phyloP scores from a whole-genome alignment of 1,140 invertebrate species.

The Conus ventricosus region DNA sequence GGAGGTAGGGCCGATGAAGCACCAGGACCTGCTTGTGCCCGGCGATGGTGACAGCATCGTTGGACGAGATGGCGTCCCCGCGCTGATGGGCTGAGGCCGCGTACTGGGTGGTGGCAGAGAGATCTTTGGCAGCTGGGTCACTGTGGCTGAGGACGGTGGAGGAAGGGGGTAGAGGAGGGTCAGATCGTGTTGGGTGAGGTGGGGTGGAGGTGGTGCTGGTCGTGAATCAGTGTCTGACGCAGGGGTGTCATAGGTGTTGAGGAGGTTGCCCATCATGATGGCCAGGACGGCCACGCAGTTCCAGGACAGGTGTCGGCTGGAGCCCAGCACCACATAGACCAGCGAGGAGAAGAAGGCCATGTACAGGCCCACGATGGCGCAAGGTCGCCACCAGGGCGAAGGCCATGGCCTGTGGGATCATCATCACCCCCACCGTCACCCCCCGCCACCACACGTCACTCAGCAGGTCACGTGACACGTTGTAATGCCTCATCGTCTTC shows the following conservation, averaged over 20 bases:
- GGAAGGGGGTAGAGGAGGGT: background rate
- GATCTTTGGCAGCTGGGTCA: no score
- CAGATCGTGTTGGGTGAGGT: background rate
- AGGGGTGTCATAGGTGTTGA: conserved; percentile 54
- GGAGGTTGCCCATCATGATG: conserved; percentile 70
- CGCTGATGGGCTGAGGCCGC: no score
- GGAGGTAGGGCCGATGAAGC: background rate
- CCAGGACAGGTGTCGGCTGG: conserved; percentile 93
- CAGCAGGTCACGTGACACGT: conserved; percentile 35
- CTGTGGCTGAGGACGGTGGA: background rate
- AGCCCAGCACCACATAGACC: conserved; percentile 92
- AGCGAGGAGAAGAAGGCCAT: conserved; percentile 95
- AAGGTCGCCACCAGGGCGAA: conserved; percentile 92
- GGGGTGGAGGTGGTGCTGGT: background rate
- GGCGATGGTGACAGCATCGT: conserved; percentile 72
- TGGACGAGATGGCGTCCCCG: conserved; percentile 53
- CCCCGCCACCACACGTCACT: conserved; percentile 52
- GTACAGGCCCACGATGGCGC: conserved; percentile 92
- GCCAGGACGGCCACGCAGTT: conserved; percentile 78
- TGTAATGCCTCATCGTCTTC: conserved; percentile 29
- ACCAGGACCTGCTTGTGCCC: no score
- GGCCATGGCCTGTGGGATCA: conserved; percentile 81
- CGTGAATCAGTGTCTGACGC: background rate
- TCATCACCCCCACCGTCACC: conserved; percentile 53
- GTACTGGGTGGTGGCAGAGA: conserved; percentile 28